Evolutionary conservation across 2,113 vertebrate genomes (phyloP).

Genomic region (Lamprotornis superbus): DNA sequence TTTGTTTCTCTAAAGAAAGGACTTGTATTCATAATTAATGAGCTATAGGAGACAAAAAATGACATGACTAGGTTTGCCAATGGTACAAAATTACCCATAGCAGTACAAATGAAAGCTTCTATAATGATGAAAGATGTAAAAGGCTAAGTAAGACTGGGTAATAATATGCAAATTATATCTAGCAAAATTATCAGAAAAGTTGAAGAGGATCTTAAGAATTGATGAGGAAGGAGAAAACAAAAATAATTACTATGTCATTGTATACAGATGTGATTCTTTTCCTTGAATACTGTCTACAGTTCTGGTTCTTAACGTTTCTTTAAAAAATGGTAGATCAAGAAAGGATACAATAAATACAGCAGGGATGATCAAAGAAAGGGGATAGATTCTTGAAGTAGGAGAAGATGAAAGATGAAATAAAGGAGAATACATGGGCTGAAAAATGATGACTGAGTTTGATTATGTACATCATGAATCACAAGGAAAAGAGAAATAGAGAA

Average conservation of each 20-base stretch:
- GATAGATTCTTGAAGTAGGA: not conserved
- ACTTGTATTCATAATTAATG: slow-evolving; percentile 24
- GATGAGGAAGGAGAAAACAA: not conserved
- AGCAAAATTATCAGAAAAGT: not conserved
- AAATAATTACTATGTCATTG: not conserved
- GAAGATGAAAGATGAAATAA: not conserved
- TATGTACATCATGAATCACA: not conserved
- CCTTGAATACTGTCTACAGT: not conserved
- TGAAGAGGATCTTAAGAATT: not conserved
- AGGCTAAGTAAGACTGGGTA: not conserved
- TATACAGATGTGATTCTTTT: not conserved
- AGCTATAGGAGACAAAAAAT: slow-evolving; percentile 13
- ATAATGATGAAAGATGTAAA: not conserved
- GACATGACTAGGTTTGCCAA: not conserved
- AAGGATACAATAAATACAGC: not conserved
- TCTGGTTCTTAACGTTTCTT: not conserved
- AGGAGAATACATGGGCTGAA: not conserved
- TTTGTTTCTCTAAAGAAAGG: slow-evolving; percentile 29
- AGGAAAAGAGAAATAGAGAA: not conserved
- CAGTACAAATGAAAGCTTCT: not conserved
- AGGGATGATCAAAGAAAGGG: not conserved
- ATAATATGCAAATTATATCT: not conserved
- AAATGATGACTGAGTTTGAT: not conserved
- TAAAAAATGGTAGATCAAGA: not conserved
- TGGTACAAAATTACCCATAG: not conserved